phyloP scores from a whole-genome alignment of 2,888 invertebrate genomes.

The Melinaea marsaeus region DNA sequence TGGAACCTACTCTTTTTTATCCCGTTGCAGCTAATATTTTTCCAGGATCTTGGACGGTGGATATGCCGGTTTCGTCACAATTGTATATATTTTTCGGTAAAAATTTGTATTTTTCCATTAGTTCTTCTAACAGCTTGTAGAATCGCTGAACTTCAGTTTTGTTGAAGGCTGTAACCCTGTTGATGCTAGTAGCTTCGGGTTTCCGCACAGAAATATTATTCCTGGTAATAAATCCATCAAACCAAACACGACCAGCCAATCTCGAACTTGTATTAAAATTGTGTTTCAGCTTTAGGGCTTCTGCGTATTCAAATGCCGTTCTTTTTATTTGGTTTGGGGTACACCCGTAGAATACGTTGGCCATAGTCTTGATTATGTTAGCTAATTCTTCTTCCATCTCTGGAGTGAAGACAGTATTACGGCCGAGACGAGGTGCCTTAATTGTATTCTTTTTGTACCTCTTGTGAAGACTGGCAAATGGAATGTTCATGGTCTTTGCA shows the following conservation, averaged over 20 bases:
- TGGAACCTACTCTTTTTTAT: background rate
- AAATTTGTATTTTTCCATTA: constrained; percentile 24
- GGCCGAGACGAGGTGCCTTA: constrained; percentile 18
- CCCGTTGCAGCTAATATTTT: background rate
- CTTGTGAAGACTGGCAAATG: constrained; percentile 30
- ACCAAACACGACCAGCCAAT: constrained; percentile 34
- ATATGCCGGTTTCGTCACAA: constrained; percentile 25
- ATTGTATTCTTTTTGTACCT: constrained; percentile 18
- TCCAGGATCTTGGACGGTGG: constrained; percentile 1
- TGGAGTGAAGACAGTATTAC: constrained; percentile 30
- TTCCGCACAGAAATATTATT: constrained; percentile 25
- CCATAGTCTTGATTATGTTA: constrained; percentile 33
- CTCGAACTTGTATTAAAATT: constrained; percentile 29
- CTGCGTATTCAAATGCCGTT: constrained; percentile 27
- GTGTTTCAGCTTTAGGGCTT: constrained; percentile 23
- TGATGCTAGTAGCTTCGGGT: constrained; percentile 20
- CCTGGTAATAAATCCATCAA: constrained; percentile 32
- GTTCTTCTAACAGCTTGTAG: constrained; percentile 21
- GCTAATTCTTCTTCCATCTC: constrained; percentile 34
- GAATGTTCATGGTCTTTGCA: constrained; percentile 11
- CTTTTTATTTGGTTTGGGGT: constrained; percentile 34
- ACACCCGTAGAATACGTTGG: constrained; percentile 37
- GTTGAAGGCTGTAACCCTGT: constrained; percentile 33
- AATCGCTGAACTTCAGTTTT: constrained; percentile 30
- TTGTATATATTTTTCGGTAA: constrained; percentile 27